Evolutionary conservation across 2,888 invertebrate genomes (phyloP).

Genomic region (Hecatera dysodea): DNA sequence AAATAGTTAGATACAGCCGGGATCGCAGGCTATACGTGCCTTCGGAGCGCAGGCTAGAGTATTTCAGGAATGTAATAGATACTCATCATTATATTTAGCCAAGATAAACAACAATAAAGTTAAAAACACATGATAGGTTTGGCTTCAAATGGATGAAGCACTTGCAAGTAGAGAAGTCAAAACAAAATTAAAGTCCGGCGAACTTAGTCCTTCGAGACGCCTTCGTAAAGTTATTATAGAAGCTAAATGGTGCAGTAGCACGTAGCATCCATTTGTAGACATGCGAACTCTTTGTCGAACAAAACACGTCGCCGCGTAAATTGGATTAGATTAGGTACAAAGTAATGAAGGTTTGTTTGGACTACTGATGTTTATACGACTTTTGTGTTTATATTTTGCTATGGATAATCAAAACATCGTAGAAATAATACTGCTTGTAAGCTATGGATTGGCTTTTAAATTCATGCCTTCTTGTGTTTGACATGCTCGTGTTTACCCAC

Average conservation of each 20-base stretch:
- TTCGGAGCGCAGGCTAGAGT: no score
- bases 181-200: conserved; percentile 39
- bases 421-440: not conserved
- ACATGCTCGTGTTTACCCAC: not conserved
- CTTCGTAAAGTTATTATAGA: conserved; percentile 38
- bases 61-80: no score
- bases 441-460: not conserved
- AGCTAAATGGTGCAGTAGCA: conserved; percentile 42
- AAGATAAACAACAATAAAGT: not conserved
- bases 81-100: not conserved
- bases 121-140: not conserved
- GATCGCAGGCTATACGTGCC: no score
- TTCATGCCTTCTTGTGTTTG: not conserved
- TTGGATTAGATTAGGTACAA: conserved; percentile 55
- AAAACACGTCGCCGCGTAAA: conserved; percentile 47
- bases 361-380: conserved; percentile 18
- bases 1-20: no score
- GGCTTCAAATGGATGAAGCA: conserved; percentile 4
- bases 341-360: conserved; percentile 34
- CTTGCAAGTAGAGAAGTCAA: conserved; percentile 29
- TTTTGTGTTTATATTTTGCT: not conserved
- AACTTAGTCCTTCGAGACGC: conserved; percentile 48
- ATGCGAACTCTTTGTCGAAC: conserved; percentile 48
- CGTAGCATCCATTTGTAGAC: conserved; percentile 55
- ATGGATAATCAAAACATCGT: not conserved